Percentiles rank a stretch among this genome's conserved stretches.
Conservation (phyloP, 1,140 invertebrate species). For the Zophobas morio region DNA sequence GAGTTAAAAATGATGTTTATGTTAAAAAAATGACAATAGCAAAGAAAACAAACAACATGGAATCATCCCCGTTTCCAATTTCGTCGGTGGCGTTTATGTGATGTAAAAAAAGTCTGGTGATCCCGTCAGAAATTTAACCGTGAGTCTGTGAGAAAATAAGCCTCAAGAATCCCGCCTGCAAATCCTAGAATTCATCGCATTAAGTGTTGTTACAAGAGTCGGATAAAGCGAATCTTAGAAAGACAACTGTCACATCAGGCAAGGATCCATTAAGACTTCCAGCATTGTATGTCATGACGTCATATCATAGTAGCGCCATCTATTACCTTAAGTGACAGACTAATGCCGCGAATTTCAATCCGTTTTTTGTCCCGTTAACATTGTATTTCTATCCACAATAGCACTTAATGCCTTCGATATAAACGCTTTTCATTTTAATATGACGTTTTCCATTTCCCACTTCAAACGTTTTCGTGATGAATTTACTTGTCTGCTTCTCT, state of each 20-base stretch:
- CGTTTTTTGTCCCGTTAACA: constrained; percentile 57
- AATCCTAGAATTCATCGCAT: constrained; percentile 55
- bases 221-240: constrained; percentile 57
- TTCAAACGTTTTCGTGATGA: constrained; percentile 40
- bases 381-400: constrained; percentile 58
- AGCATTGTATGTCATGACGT: constrained; percentile 57
- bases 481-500: constrained; percentile 41
- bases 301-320: constrained; percentile 57
- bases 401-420: constrained; percentile 51
- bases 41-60: constrained; percentile 13
- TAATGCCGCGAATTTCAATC: constrained; percentile 62
- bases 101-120: constrained; percentile 29
- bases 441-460: constrained; percentile 62
- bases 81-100: constrained; percentile 21
- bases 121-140: constrained; percentile 44
- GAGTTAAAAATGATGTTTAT: neutral
- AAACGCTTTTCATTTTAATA: constrained; percentile 53
- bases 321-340: constrained; percentile 62
- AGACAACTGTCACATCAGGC: constrained; percentile 60
- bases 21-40: neutral
- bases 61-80: constrained; percentile 17
- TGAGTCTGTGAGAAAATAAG: constrained; percentile 40
- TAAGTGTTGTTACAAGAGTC: constrained; percentile 55
- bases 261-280: constrained; percentile 55
- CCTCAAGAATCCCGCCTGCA: constrained; percentile 43